These are phyloP conservation scores for Bibio marci DNA, from an alignment of 2,888 invertebrate genomes.

Conservation along the genomic window DNA sequence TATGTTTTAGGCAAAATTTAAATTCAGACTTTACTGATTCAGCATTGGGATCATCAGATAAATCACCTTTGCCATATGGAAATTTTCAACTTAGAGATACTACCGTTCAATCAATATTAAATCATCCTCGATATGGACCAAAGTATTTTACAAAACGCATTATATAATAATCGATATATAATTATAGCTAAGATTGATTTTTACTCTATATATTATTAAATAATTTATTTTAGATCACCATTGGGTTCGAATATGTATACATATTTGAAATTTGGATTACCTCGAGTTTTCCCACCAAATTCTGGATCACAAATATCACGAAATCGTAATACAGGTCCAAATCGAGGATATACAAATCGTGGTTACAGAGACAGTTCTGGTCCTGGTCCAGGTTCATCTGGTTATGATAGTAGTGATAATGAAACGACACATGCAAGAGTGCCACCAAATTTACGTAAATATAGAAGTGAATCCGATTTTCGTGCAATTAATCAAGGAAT, in stretches of 20 bases:
- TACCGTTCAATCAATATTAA: constrained; percentile 72
- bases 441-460: constrained; percentile 43
- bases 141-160: constrained; percentile 38
- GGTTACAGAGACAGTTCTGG: constrained; percentile 41
- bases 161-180: background rate
- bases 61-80: constrained; percentile 83
- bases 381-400: constrained; percentile 53
- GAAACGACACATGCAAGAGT: constrained; percentile 38
- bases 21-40: constrained; percentile 93
- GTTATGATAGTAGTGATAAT: constrained; percentile 81
- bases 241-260: constrained; percentile 85
- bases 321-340: constrained; percentile 28
- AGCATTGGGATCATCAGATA: constrained; percentile 80
- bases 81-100: constrained; percentile 87
- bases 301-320: constrained; percentile 49
- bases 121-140: constrained; percentile 78
- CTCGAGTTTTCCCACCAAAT: constrained; percentile 77
- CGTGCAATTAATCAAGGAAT: constrained; percentile 31
- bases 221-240: constrained; percentile 43
- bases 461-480: constrained; percentile 77
- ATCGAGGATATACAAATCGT: constrained; percentile 27
- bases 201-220: background rate
- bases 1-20: constrained; percentile 64
- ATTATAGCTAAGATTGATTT: background rate
- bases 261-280: constrained; percentile 84